Percentiles rank a stretch among this genome's conserved stretches.
Conservation (phyloP, 2,797 vertebrate genomes). For the Somateria mollissima region DNA sequence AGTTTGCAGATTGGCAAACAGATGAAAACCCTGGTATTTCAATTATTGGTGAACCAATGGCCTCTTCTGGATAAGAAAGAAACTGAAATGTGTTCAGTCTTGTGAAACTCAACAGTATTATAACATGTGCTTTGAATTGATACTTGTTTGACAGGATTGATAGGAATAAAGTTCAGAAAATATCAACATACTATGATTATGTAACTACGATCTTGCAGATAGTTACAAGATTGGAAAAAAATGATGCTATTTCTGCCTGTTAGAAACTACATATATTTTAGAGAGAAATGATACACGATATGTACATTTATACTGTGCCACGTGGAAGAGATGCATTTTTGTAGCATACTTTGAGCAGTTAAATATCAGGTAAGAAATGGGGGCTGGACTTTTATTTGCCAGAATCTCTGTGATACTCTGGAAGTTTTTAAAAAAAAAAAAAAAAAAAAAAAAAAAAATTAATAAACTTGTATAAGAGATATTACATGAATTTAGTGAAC, state of each 20-base stretch:
- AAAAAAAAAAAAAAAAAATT: not conserved
- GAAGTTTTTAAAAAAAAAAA: not conserved
- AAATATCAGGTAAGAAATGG: not conserved
- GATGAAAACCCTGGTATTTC: conserved; percentile 42
- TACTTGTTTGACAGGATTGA: conserved; percentile 40
- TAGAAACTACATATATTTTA: not conserved
- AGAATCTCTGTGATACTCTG: not conserved
- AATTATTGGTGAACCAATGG: conserved; percentile 27
- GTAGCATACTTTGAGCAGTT: not conserved
- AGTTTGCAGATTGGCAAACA: conserved; percentile 47
- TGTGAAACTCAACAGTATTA: not conserved
- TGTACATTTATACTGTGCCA: not conserved
- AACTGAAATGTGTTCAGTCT: not conserved
- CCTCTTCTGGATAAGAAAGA: conserved; percentile 16
- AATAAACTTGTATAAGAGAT: not conserved
- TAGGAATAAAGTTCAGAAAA: conserved; percentile 41
- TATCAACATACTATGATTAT: not conserved
- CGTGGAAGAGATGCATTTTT: not conserved
- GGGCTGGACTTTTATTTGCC: not conserved
- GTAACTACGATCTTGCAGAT: not conserved
- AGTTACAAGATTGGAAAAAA: not conserved
- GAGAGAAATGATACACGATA: not conserved
- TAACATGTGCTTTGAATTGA: conserved; percentile 8
- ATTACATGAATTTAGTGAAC: not conserved
- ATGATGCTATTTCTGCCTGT: not conserved